Evolutionary conservation across 2,797 vertebrate genomes (phyloP).

Genomic region (Mus caroli): DNA sequence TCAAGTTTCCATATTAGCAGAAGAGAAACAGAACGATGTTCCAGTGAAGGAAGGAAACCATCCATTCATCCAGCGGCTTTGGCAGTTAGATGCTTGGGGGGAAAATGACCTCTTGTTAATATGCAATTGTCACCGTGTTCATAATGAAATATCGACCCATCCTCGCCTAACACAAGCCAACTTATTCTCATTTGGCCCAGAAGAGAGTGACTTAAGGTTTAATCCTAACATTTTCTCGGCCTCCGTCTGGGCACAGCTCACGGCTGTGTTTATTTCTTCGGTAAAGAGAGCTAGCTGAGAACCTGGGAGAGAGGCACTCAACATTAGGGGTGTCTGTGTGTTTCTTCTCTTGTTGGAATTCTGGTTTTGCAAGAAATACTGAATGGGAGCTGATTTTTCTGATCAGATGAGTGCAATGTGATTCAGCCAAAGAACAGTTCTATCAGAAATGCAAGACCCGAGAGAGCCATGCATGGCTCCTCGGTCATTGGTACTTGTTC

Average conservation of each 20-base stretch:
- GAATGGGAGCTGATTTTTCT: slow-evolving; percentile 43
- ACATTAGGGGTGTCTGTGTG: background rate
- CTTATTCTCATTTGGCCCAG: slow-evolving; percentile 74
- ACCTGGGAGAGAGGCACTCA: background rate
- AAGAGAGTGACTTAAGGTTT: slow-evolving; percentile 45
- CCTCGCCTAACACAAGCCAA: slow-evolving; percentile 76
- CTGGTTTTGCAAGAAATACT: slow-evolving; percentile 60
- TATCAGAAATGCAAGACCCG: slow-evolving; percentile 14
- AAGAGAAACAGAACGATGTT: slow-evolving; percentile 36
- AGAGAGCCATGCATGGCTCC: background rate
- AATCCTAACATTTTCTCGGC: background rate
- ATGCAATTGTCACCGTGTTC: slow-evolving; percentile 76
- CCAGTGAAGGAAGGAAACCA: background rate
- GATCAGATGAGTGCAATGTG: slow-evolving; percentile 41
- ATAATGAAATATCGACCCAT: slow-evolving; percentile 83
- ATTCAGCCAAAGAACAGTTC: slow-evolving; percentile 1
- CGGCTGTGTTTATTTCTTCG: slow-evolving; percentile 9
- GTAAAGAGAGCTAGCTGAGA: background rate
- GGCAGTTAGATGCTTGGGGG: slow-evolving; percentile 56
- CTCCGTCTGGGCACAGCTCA: slow-evolving; percentile 3
- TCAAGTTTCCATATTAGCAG: slow-evolving; percentile 26
- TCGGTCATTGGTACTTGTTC: background rate
- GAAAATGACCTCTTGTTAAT: slow-evolving; percentile 72
- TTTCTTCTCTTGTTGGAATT: slow-evolving; percentile 60
- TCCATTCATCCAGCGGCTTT: slow-evolving; percentile 47